Evolutionary conservation across 2,888 invertebrate species (phyloP).

Genomic region (Peribatodes rhomboidaria): DNA sequence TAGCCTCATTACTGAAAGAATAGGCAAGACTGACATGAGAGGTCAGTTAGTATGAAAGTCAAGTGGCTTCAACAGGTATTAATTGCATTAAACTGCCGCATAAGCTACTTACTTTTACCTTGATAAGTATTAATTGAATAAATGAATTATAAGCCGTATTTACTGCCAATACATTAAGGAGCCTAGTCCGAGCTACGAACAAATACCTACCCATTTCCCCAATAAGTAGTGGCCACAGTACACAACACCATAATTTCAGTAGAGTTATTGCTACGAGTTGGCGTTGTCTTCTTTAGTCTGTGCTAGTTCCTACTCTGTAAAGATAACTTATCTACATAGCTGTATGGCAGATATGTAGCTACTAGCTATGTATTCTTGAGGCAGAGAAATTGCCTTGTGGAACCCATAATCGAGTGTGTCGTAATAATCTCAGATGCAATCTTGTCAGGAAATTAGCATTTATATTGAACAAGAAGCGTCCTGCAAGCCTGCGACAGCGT

Average conservation of each 20-base stretch:
- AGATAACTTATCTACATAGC: not conserved
- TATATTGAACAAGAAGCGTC: constrained; percentile 70
- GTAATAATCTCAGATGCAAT: constrained; percentile 46
- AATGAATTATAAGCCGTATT: not conserved
- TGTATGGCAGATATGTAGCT: not conserved
- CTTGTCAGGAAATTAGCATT: constrained; percentile 75
- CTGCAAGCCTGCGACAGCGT: constrained; percentile 55
- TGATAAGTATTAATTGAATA: constrained; percentile 2
- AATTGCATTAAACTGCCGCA: not conserved
- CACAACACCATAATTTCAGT: too few species aligned
- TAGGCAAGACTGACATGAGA: constrained; percentile 1
- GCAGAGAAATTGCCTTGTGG: constrained; percentile 31
- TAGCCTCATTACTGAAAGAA: not conserved
- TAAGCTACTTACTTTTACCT: constrained; percentile 4
- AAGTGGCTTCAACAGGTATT: not conserved
- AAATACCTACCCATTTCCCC: too few species aligned
- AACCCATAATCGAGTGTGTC: constrained; percentile 37
- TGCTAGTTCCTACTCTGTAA: not conserved
- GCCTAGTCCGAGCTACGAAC: not conserved
- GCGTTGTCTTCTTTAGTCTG: not conserved
- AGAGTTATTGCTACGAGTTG: not conserved
- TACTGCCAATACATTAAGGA: not conserved
- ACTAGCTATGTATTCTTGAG: not conserved
- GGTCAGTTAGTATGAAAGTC: not conserved
- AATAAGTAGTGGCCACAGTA: too few species aligned